Base-by-base conservation (phyloP, 2,113 vertebrate species). In the Typhlomys cinereus region DNA sequence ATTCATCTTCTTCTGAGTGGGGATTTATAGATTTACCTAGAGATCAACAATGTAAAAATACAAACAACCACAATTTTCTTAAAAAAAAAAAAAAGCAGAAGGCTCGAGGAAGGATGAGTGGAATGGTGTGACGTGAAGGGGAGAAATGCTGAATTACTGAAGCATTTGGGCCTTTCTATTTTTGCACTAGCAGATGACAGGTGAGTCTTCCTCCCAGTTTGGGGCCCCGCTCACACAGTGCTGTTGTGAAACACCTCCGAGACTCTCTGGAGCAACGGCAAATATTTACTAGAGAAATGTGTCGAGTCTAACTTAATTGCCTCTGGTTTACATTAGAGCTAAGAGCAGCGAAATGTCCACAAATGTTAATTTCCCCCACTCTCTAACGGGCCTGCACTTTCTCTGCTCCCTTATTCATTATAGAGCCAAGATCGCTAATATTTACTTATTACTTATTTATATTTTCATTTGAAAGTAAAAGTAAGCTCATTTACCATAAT, bases 281-380 rank as follows among this genome's bases (percentile, higher is more conserved):
- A 96, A 97, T 97, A 98, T 97, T 98, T 98, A 98, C 95, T 97
- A 96, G 95, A 97, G 95, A 97, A 98, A 97, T 94, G 93, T 97
- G 97, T 98, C 97, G 96, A 97, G 95, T 81, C 88, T 97, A 97
- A 98, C 97, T 98, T 98, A 98, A 98, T 98, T 98, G 98, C 97
- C 95, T 97, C 20, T 89, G 94, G 96, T 98, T 98, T 98, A 97
- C 97, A 98, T 98, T 97, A 97, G 98, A 97, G 96, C 95, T 92
- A 97, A 97, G 97, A 97, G 96, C 94, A 96, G 96, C 85, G 96
- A 97, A 98, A 97, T 98, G 98, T 98, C 98, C 98, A 98, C 98
- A 98, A 98, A 97, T 98, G 97, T 97, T 98, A 97, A 97, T 97
- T 97, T 95, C 89, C 88, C 39, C 76, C 97, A 85, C 95, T 97